Evolutionary conservation across 2,888 invertebrate genomes (phyloP).

Genomic region (Ochropleura plecta): DNA sequence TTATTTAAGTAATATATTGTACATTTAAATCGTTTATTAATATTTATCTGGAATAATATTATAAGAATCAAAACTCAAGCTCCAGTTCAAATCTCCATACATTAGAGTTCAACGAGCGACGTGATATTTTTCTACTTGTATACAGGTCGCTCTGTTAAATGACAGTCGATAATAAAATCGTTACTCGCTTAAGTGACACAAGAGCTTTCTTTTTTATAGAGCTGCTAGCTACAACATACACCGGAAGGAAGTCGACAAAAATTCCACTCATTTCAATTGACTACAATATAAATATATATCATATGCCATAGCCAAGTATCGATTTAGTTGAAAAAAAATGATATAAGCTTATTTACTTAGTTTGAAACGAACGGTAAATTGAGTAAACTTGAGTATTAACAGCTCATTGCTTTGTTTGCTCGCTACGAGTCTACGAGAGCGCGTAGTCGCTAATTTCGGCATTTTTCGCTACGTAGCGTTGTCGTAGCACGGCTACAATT

Average conservation of each 20-base stretch:
- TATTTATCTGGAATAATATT: background rate
- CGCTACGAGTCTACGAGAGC: constrained; percentile 38
- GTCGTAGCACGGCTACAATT: constrained; percentile 24
- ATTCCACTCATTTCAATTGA: constrained; percentile 13
- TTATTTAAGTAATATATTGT: constrained; percentile 8
- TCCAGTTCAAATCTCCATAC: constrained; percentile 40
- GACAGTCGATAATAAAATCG: constrained; percentile 54
- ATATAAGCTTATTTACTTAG: constrained; percentile 9
- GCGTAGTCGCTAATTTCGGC: constrained; percentile 23
- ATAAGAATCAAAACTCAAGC: background rate
- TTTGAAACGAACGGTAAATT: background rate
- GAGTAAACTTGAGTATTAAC: background rate
- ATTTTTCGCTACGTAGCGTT: constrained; percentile 27
- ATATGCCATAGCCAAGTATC: constrained; percentile 8
- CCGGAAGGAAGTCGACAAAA: constrained; percentile 35
- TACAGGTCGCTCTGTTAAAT: constrained; percentile 59
- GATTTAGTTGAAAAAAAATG: background rate
- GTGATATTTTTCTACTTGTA: constrained; percentile 28
- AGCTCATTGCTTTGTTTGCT: constrained; percentile 13
- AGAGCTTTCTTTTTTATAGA: constrained; percentile 55
- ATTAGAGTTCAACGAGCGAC: constrained; percentile 66
- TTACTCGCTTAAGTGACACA: constrained; percentile 55
- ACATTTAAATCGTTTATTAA: constrained; percentile 4
- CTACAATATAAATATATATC: constrained; percentile 21
- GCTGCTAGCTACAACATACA: constrained; percentile 12